phyloP scores from a whole-genome alignment of 1,140 invertebrate species.

The Euwallacea similis region DNA sequence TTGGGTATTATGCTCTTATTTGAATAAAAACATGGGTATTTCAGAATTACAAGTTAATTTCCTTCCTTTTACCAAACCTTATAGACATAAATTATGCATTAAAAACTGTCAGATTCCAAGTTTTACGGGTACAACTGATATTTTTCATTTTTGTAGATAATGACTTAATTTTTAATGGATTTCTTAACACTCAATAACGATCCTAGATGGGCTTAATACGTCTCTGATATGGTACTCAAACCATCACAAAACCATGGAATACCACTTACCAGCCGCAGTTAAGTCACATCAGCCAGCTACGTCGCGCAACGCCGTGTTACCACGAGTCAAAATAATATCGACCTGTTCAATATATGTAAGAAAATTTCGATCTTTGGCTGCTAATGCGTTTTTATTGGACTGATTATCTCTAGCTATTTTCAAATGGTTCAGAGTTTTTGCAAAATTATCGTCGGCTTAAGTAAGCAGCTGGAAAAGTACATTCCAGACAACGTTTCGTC shows the following conservation, averaged over 20 bases:
- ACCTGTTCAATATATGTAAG: background rate
- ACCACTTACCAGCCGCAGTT: slow-evolving; percentile 25
- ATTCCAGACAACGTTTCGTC: slow-evolving; percentile 20
- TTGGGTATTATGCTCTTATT: too few species aligned
- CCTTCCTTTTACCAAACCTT: too few species aligned
- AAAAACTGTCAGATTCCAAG: too few species aligned
- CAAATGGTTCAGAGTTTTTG: slow-evolving; percentile 23
- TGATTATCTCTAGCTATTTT: too few species aligned
- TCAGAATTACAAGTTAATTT: too few species aligned
- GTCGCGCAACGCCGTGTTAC: slow-evolving; percentile 11
- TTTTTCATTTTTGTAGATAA: background rate
- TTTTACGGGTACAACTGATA: background rate
- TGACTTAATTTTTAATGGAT: too few species aligned
- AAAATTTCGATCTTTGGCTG: slow-evolving; percentile 1
- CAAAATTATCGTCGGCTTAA: slow-evolving; percentile 7
- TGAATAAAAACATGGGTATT: too few species aligned
- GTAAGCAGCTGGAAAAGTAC: slow-evolving; percentile 26
- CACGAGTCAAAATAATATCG: background rate
- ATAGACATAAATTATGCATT: too few species aligned
- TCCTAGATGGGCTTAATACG: background rate
- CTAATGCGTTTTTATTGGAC: too few species aligned
- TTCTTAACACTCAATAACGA: too few species aligned
- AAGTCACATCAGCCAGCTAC: slow-evolving; percentile 24
- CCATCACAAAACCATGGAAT: slow-evolving; percentile 15
- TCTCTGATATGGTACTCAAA: slow-evolving; percentile 20